A percentile compares a stretch with the other conserved stretches of the same genome.
Evolutionary conservation across 2,888 invertebrate genomes (phyloP).

Genomic region (Watsonalla cultraria): DNA sequence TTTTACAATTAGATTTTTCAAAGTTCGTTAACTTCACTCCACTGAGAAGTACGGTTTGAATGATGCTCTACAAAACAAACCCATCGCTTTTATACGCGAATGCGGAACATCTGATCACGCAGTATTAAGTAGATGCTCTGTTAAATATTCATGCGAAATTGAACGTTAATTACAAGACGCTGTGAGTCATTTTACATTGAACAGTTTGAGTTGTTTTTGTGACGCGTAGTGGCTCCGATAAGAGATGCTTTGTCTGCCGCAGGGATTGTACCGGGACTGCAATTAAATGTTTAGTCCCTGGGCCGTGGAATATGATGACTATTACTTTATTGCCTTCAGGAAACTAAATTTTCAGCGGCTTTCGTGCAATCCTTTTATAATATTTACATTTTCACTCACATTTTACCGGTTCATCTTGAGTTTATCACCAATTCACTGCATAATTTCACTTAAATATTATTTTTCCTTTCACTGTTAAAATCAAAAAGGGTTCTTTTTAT

Average conservation of each 20-base stretch:
- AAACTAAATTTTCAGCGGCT: background rate
- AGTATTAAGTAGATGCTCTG: background rate
- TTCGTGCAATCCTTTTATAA: too few species aligned
- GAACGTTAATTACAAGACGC: background rate
- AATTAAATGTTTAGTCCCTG: slow-evolving; percentile 1
- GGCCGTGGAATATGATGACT: background rate
- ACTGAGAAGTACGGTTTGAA: background rate
- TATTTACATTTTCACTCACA: too few species aligned
- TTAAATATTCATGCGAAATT: background rate
- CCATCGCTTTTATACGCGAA: background rate
- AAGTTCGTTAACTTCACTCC: background rate
- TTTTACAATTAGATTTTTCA: background rate
- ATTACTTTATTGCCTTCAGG: background rate
- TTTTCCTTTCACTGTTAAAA: too few species aligned
- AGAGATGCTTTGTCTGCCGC: slow-evolving; percentile 1
- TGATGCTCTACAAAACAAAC: slow-evolving; percentile 1
- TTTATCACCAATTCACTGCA: too few species aligned
- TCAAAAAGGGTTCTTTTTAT: too few species aligned
- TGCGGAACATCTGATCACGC: background rate
- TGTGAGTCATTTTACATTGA: background rate
- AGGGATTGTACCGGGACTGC: slow-evolving; percentile 1
- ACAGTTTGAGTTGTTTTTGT: background rate
- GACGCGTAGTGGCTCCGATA: background rate
- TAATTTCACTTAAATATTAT: too few species aligned
- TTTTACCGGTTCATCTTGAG: too few species aligned